Base-by-base conservation (phyloP, 2,888 invertebrate genomes). In the Apotomis turbidana region DNA sequence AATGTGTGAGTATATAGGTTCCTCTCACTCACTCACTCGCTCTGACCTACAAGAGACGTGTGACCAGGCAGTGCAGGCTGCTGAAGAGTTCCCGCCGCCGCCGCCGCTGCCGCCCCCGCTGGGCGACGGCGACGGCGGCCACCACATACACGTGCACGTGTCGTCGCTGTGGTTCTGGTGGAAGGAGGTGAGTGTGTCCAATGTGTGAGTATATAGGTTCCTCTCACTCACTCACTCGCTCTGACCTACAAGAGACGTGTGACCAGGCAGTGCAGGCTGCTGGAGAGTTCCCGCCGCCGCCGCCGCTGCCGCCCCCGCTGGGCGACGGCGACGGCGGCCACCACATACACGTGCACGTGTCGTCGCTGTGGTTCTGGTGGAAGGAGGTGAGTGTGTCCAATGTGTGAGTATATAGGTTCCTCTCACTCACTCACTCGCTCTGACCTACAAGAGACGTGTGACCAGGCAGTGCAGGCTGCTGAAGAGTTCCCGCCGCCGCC, bases 101-200 rank as follows among this genome's bases (percentile, higher is more conserved):
- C 51, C 1, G 15, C 15, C n/a, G 12, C 61, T 49, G 9, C 55
- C 38, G 12, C 15, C 36, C 36, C 4, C 3, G 15, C 38, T 13
- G 13, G 10, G 4, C 4, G 55, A 61, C 12, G 69, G 38, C n/a
- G 70, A 70, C 72, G 95, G 95, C 77, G 15, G 15, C 15, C 95
- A 95, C 9, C 95, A 95, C 15, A 95, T 96, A 0, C 95, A 96
- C 84, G 94, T 96, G 3, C 95, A 96, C 75, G 95, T 96, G 57
- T 94, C 95, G 10, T 96, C 97, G 0, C 87, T 97, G 0, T 97
- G 97, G 96, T 95, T 95, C 86, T 97, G 96, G 96, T 97, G 91
- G 91, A 97, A 96, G 87, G 97, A 97, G 87, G 49, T 61, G 27
- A 8, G 6, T 46, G 5, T 46, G 44, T 15, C n/a, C n/a, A 15